Percentiles rank a stretch among this genome's conserved stretches.
These are phyloP conservation scores for Lasioglossum calceatum DNA, from an alignment of 2,888 invertebrate species.

Conservation along the genomic window DNA sequence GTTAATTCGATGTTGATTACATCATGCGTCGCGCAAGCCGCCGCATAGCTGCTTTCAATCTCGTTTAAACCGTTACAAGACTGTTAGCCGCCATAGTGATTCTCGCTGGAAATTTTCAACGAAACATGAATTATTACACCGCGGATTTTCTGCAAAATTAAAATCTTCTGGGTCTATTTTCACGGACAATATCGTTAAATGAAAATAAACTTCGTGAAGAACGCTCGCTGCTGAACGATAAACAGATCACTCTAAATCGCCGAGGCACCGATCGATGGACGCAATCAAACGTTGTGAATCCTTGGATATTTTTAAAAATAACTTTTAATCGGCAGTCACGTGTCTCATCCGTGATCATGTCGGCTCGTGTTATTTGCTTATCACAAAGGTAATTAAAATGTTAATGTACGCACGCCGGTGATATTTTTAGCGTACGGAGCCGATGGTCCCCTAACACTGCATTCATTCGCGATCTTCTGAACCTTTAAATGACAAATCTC, in stretches of 20 bases:
- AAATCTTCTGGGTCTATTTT: too few species aligned
- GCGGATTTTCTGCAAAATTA: too few species aligned
- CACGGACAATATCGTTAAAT: too few species aligned
- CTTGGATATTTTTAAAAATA: constrained; percentile 24
- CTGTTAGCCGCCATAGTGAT: neutral
- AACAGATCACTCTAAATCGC: too few species aligned
- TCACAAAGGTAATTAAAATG: constrained; percentile 40
- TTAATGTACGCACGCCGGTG: constrained; percentile 11
- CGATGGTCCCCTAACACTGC: constrained; percentile 7
- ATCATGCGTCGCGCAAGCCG: constrained; percentile 15
- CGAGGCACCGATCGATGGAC: neutral
- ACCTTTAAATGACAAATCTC: neutral
- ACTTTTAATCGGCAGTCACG: constrained; percentile 20
- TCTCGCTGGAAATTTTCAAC: too few species aligned
- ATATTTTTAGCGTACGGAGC: constrained; percentile 19
- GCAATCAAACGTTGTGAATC: neutral
- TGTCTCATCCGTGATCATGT: constrained; percentile 1
- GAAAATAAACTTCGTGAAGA: too few species aligned
- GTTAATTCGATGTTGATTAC: constrained; percentile 53
- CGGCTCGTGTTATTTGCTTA: constrained; percentile 6
- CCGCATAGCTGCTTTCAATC: constrained; percentile 41
- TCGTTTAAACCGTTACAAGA: constrained; percentile 18
- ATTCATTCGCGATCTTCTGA: neutral
- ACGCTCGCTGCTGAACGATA: too few species aligned
- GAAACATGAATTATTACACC: too few species aligned